Evolutionary conservation across 2,113 vertebrate genomes (phyloP).

Genomic region (Platysternon megacephalum): DNA sequence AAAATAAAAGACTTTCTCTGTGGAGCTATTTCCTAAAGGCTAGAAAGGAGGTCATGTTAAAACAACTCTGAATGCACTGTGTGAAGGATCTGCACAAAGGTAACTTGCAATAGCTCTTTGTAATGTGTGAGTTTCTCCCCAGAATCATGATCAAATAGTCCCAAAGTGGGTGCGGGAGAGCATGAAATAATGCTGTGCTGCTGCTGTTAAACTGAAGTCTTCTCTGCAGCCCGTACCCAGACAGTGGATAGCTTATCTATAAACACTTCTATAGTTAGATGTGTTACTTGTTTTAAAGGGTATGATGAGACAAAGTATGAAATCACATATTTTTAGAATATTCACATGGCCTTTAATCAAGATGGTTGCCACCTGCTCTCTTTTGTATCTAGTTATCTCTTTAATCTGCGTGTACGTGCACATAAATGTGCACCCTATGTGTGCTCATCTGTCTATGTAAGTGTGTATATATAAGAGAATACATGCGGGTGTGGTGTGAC

Average conservation of each 20-base stretch:
- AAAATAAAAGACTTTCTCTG: constrained; percentile 26
- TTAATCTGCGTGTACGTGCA: not conserved
- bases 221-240: not conserved
- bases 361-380: not conserved
- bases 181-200: fast-evolving
- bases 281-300: not conserved
- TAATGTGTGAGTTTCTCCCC: not conserved
- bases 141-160: not conserved
- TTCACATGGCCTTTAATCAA: not conserved
- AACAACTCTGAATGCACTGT: constrained; percentile 1
- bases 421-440: not conserved
- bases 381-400: not conserved
- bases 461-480: not conserved
- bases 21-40: constrained; percentile 34
- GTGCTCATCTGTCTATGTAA: not conserved
- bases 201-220: not conserved
- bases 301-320: not conserved
- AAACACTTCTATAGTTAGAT: fast-evolving
- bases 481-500: not conserved
- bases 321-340: not conserved
- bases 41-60: constrained; percentile 50
- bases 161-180: not conserved
- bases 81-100: constrained; percentile 2
- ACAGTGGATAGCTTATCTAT: fast-evolving
- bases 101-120: constrained; percentile 18